Conservation (phyloP, 2,888 invertebrate species). For the Epistrophe grossulariae region DNA sequence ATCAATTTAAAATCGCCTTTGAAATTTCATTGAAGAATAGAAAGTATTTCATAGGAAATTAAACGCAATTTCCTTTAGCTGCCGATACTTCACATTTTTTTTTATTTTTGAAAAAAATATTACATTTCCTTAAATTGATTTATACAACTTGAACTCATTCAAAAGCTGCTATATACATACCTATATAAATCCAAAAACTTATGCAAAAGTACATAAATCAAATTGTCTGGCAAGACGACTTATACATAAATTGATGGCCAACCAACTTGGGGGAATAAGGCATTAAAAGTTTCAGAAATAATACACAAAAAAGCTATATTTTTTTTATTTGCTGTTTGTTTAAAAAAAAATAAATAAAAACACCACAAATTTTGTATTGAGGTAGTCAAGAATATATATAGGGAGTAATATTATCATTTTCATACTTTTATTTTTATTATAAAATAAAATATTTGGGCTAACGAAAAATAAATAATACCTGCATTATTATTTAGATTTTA, state of each 20-base stretch:
- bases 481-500: too few relatives aligned
- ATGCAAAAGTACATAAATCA: background rate
- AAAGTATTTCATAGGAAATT: background rate
- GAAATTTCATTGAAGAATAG: background rate
- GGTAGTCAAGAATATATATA: too few relatives aligned
- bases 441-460: too few relatives aligned
- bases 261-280: background rate
- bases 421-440: too few relatives aligned
- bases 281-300: background rate
- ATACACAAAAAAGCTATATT: too few relatives aligned
- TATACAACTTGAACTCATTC: background rate
- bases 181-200: background rate
- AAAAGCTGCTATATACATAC: too few relatives aligned
- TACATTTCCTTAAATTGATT: background rate
- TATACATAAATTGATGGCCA: background rate
- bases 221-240: conserved; percentile 1
- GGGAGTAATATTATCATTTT: too few relatives aligned
- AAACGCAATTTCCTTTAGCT: background rate
- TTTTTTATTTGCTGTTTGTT: too few relatives aligned
- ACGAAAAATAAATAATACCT: too few relatives aligned
- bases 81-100: background rate
- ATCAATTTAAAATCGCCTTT: background rate
- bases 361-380: too few relatives aligned
- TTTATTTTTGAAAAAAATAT: background rate
- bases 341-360: too few relatives aligned